Conservation (phyloP, 2,888 invertebrate genomes). For the Scaptomyza reducta region DNA sequence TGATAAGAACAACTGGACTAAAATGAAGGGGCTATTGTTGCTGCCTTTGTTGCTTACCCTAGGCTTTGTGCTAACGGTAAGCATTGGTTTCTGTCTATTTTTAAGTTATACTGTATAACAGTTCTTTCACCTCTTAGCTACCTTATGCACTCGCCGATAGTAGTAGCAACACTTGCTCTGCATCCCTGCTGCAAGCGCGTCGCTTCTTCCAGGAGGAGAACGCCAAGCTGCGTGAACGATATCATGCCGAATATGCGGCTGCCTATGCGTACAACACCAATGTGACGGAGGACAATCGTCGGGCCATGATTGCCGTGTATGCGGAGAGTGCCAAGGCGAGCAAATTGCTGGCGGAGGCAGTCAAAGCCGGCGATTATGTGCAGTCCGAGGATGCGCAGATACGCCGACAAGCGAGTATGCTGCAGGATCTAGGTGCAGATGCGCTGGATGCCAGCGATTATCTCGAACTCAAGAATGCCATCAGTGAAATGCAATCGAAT, state of each 20-base stretch:
- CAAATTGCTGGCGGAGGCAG: constrained; percentile 78
- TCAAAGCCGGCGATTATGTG: constrained; percentile 87
- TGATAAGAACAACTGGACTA: background rate
- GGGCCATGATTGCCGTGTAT: constrained; percentile 81
- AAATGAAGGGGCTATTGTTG: constrained; percentile 19
- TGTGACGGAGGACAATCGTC: constrained; percentile 89
- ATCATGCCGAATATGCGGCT: constrained; percentile 85
- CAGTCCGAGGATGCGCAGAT: constrained; percentile 88
- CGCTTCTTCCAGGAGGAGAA: constrained; percentile 87
- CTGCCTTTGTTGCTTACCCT: constrained; percentile 9
- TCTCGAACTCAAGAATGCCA: constrained; percentile 86
- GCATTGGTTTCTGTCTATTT: constrained; percentile 6
- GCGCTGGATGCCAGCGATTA: constrained; percentile 89
- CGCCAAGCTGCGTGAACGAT: constrained; percentile 86
- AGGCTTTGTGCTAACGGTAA: constrained; percentile 23
- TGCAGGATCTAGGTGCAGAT: constrained; percentile 89
- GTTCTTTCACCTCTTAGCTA: constrained; percentile 25
- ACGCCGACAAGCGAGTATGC: constrained; percentile 89
- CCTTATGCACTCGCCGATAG: constrained; percentile 25
- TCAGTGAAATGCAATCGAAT: constrained; percentile 90
- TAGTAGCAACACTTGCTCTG: constrained; percentile 51
- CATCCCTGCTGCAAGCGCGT: constrained; percentile 85
- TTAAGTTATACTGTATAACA: background rate
- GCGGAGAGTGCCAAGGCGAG: constrained; percentile 71
- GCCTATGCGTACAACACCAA: constrained; percentile 89